Percentiles rank a stretch among this genome's conserved stretches.
Evolutionary conservation across 2,888 invertebrate species (phyloP).

Genomic region (Protodeltote pygarga): DNA sequence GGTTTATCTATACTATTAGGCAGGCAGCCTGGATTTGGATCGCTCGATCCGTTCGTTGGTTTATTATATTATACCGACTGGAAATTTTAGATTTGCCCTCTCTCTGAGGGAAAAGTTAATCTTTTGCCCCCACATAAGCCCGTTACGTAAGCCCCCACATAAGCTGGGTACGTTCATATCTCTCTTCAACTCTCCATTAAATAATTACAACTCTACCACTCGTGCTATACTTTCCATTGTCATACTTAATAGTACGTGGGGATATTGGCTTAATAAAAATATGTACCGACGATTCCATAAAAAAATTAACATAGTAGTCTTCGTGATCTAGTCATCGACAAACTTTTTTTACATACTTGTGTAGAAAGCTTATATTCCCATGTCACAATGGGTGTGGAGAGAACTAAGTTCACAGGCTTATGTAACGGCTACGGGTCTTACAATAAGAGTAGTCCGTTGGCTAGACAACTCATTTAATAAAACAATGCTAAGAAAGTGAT

Average conservation of each 20-base stretch:
- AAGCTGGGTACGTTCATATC: too few species aligned
- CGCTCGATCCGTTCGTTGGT: too few species aligned
- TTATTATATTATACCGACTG: too few species aligned
- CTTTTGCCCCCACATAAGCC: too few species aligned
- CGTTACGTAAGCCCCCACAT: too few species aligned
- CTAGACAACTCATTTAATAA: slow-evolving; percentile 42
- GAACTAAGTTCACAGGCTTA: slow-evolving; percentile 47
- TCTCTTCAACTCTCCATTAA: too few species aligned
- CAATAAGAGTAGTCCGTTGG: slow-evolving; percentile 39
- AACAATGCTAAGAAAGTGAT: slow-evolving; percentile 51
- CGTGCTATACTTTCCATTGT: background rate
- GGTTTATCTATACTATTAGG: too few species aligned
- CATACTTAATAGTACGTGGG: background rate
- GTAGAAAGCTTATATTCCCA: slow-evolving; percentile 72
- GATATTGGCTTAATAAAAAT: background rate
- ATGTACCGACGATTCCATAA: background rate
- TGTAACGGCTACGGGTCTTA: slow-evolving; percentile 39
- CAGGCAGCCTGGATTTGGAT: too few species aligned
- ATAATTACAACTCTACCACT: too few species aligned
- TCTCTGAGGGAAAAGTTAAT: too few species aligned
- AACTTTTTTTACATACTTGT: slow-evolving; percentile 47
- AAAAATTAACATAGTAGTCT: slow-evolving; percentile 9
- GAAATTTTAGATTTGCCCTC: too few species aligned
- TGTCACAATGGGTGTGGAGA: slow-evolving; percentile 61
- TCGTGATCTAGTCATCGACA: slow-evolving; percentile 39